Evolutionary conservation across 1,140 invertebrate genomes (phyloP), one percentile per base, ranked within the genome.

Genomic region (Musca vetustissima): DNA sequence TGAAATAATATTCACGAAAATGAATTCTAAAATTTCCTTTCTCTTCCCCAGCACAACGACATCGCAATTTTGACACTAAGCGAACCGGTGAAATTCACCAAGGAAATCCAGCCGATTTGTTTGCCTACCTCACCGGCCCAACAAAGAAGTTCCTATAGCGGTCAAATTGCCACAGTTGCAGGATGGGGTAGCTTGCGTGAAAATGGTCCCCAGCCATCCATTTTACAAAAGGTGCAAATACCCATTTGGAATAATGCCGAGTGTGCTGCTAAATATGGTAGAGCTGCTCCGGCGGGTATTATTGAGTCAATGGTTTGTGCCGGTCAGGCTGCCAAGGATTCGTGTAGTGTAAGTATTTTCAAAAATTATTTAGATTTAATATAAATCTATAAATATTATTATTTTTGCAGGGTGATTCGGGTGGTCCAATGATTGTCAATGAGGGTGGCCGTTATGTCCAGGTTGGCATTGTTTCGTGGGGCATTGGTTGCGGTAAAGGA

Each of bases 401-500:
- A 21, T 49, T 47, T 67, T 81, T 80, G 71, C 79, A 96, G 94
- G 94, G 94, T 70, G 95, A 97, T 83, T 95, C 93, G 74, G 95
- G 94, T 11, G 95, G 95, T 59, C 94, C 95, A 2, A 83, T 97
- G 74, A 92, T 95, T 86, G 89, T 95, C 14, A 90, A 91, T 72
- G 87, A 90, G 50, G 90, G 90, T 25, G 77, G 73, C 14, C 87
- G 88, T 68, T 93, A 92, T 89, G 91, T 87, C 0, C 91, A 93
- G 84, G 91, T 95, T 1, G 96, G 95, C 36, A 89, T 98, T 14
- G 94, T 96, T 0, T 95, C 93, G 15, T 97, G 93, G 92, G 96
- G 96, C 24, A 94, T 95, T 74, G 94, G 94, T 25, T 97, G 95
- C 79, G 95, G 94, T 8, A 92, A 95, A 84, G 91, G 91, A 22